These are phyloP conservation scores for Dermatemys mawii DNA, from an alignment of 2,113 vertebrate genomes.

Conservation along the genomic window DNA sequence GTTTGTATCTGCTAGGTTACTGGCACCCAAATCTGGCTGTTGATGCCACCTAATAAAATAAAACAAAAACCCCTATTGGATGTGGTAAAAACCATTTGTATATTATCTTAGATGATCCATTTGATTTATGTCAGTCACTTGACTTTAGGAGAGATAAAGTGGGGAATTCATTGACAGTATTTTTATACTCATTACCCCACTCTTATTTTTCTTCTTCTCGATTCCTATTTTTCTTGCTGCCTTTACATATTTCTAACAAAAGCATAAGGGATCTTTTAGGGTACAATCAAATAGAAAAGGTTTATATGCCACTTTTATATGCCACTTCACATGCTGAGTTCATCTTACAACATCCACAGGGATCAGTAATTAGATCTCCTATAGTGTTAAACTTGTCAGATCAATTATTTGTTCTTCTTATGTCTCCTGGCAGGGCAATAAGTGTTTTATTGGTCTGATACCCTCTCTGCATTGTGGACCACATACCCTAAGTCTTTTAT, in stretches of 20 bases:
- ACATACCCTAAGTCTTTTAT: neutral
- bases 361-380: neutral
- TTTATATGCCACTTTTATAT: neutral
- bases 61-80: neutral
- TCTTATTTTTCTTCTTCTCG: neutral
- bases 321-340: neutral
- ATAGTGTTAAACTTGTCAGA: neutral
- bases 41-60: neutral
- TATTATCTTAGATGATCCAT: neutral
- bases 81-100: neutral
- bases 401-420: neutral
- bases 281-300: neutral
- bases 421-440: neutral
- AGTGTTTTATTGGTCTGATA: neutral
- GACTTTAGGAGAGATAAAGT: neutral
- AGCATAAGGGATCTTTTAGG: neutral
- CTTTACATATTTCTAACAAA: neutral
- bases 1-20: neutral
- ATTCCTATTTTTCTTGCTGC: neutral
- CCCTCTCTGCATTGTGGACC: neutral
- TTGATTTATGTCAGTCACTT: neutral
- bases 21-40: neutral
- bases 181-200: neutral
- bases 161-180: neutral
- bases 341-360: neutral